Evolutionary conservation across 2,888 invertebrate genomes (phyloP).

Genomic region (Pardosa pseudoannulata): DNA sequence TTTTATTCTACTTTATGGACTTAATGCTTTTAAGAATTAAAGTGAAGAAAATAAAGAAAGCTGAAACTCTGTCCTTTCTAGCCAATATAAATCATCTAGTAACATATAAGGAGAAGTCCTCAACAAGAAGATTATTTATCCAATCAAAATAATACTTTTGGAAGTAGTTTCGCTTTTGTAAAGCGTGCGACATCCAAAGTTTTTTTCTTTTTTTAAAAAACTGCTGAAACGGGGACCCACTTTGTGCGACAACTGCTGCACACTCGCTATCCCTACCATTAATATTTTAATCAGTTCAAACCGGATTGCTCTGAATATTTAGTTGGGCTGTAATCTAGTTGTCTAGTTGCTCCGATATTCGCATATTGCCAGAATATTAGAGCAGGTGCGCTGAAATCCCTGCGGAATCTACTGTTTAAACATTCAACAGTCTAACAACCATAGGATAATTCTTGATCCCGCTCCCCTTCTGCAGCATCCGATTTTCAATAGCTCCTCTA

Average conservation of each 20-base stretch:
- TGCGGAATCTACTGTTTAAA: constrained; percentile 58
- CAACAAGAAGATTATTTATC: background rate
- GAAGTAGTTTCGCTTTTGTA: background rate
- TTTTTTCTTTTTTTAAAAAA: background rate
- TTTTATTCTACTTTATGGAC: too few species aligned
- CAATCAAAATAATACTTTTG: background rate
- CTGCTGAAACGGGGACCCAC: background rate
- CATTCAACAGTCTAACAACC: constrained; percentile 47
- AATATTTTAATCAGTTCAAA: constrained; percentile 70
- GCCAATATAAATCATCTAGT: too few species aligned
- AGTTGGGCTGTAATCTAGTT: constrained; percentile 68
- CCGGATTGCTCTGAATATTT: constrained; percentile 67
- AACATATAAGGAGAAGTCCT: background rate
- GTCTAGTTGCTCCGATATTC: constrained; percentile 46
- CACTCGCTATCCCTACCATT: constrained; percentile 17
- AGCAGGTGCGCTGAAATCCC: constrained; percentile 56
- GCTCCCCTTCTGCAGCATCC: background rate
- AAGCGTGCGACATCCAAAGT: background rate
- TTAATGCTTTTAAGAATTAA: too few species aligned
- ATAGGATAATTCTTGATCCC: constrained; percentile 44
- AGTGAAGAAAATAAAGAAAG: too few species aligned
- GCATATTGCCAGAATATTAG: constrained; percentile 68
- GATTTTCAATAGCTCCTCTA: background rate
- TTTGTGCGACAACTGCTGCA: background rate
- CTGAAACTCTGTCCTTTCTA: too few species aligned